Evolutionary conservation across 2,797 vertebrate species (phyloP).

Genomic region (Arrhamphus sclerolepis): DNA sequence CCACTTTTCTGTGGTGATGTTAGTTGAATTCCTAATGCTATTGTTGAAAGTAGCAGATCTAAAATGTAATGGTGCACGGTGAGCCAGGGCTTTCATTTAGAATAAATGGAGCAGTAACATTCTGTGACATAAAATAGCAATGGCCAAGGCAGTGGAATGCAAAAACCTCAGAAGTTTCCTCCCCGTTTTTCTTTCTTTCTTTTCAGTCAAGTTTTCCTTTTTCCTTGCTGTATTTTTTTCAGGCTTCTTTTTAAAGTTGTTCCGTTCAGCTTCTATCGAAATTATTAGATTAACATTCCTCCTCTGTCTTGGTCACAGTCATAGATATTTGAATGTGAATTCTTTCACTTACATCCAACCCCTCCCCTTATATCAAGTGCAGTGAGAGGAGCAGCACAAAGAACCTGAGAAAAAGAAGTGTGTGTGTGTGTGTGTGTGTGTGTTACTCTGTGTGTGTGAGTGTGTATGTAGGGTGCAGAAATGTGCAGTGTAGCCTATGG

Average conservation of each 20-base stretch:
- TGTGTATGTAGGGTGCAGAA: slow-evolving; percentile 65
- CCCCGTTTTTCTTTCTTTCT: slow-evolving; percentile 41
- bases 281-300: slow-evolving; percentile 83
- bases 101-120: slow-evolving; percentile 62
- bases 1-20: slow-evolving; percentile 22
- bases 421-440: slow-evolving; percentile 38
- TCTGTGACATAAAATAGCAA: slow-evolving; percentile 52
- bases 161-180: slow-evolving; percentile 68
- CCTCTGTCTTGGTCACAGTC: slow-evolving; percentile 68
- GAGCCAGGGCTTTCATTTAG: slow-evolving; percentile 61
- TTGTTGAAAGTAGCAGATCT: slow-evolving; percentile 59
- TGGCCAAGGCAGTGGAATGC: slow-evolving; percentile 63
- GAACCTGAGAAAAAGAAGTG: slow-evolving; percentile 54
- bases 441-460: slow-evolving; percentile 12
- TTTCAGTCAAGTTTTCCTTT: slow-evolving; percentile 65
- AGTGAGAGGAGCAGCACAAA: slow-evolving; percentile 71
- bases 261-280: slow-evolving; percentile 46
- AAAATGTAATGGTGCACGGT: slow-evolving; percentile 47
- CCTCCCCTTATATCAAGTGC: slow-evolving; percentile 74
- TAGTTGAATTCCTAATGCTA: slow-evolving; percentile 43
- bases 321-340: slow-evolving; percentile 70
- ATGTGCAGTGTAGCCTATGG: slow-evolving; percentile 60
- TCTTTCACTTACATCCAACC: slow-evolving; percentile 67
- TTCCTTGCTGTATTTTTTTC: slow-evolving; percentile 22
- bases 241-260: slow-evolving; percentile 49